These are phyloP conservation scores for Cheilosia urbana DNA, from an alignment of 2,888 invertebrate species.

Conservation along the genomic window DNA sequence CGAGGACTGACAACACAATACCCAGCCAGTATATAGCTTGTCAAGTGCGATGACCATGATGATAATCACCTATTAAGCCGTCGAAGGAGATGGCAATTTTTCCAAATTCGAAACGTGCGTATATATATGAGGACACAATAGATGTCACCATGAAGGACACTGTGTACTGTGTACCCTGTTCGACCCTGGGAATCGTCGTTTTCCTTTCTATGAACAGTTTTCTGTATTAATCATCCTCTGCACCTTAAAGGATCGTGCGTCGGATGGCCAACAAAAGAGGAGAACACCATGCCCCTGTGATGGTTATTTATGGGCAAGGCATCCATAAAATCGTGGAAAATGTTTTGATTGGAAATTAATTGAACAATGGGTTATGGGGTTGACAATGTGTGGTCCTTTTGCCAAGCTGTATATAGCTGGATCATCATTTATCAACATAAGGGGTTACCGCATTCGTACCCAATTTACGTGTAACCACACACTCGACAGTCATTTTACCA, in stretches of 20 bases:
- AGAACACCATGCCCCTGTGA: conserved; percentile 19
- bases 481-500: conserved; percentile 25
- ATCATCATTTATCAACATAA: conserved; percentile 66
- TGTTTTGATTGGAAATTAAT: conserved; percentile 76
- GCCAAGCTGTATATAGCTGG: conserved; percentile 52
- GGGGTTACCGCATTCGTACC: conserved; percentile 10
- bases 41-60: conserved; percentile 64
- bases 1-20: conserved; percentile 42
- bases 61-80: conserved; percentile 71
- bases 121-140: conserved; percentile 68
- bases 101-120: conserved; percentile 52
- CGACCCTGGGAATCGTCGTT: conserved; percentile 65
- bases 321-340: conserved; percentile 71
- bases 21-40: conserved; percentile 38
- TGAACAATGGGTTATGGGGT: conserved; percentile 69
- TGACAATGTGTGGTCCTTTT: conserved; percentile 68
- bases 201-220: neutral
- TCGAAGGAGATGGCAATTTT: conserved; percentile 49
- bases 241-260: conserved; percentile 56
- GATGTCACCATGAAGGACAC: conserved; percentile 72
- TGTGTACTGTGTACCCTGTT: conserved; percentile 8
- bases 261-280: conserved; percentile 30
- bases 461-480: conserved; percentile 46
- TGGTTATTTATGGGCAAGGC: conserved; percentile 64
- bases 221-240: conserved; percentile 54